Conservation (phyloP, 2,888 invertebrate species). For the Scrobipalpa atriplicella region DNA sequence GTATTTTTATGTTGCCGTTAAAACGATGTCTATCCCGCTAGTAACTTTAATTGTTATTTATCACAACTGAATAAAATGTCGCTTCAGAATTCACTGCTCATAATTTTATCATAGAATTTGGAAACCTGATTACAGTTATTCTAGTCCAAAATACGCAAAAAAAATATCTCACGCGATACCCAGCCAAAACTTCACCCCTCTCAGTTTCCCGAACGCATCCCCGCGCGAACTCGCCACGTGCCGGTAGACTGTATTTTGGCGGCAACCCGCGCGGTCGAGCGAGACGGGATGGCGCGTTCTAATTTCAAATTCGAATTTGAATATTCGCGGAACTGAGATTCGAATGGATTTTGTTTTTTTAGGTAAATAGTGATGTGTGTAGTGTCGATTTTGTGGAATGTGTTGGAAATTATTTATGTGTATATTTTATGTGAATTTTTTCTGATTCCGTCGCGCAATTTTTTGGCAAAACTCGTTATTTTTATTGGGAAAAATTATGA, state of each 20-base stretch:
- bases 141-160: background rate
- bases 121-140: no score
- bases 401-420: constrained; percentile 15
- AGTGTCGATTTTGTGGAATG: constrained; percentile 19
- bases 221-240: constrained; percentile 64
- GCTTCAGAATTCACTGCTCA: no score
- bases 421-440: background rate
- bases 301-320: constrained; percentile 35
- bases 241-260: constrained; percentile 70
- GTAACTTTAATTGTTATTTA: no score
- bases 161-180: background rate
- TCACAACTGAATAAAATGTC: no score
- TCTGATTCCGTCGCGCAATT: background rate
- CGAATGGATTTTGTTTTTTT: constrained; percentile 16
- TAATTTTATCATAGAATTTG: no score
- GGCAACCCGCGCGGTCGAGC: constrained; percentile 67
- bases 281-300: constrained; percentile 46
- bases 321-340: constrained; percentile 25
- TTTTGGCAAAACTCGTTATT: background rate
- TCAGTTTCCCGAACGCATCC: constrained; percentile 42
- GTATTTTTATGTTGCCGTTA: no score
- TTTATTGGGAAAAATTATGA: no score
- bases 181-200: background rate
- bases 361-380: constrained; percentile 26
- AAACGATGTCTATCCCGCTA: no score